Percentiles rank a stretch among this genome's conserved stretches.
Evolutionary conservation across 1,140 invertebrate genomes (phyloP).

Genomic region (Megathymus violae): DNA sequence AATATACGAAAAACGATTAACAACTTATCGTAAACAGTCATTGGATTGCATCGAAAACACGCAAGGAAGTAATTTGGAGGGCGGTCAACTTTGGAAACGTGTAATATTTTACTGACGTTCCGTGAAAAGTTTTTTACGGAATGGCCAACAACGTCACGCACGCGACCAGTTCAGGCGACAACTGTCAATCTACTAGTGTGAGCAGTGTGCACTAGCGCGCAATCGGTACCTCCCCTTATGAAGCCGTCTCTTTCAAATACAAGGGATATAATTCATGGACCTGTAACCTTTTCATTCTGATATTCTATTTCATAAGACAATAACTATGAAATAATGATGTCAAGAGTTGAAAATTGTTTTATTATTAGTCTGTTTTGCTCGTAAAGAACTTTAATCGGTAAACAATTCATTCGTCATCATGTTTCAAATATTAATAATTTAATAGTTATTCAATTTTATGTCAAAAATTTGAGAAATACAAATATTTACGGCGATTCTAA

Average conservation of each 20-base stretch:
- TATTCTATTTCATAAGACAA: constrained; percentile 12
- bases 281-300: constrained; percentile 48
- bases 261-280: constrained; percentile 48
- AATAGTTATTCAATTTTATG: no score
- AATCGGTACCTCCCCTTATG: constrained; percentile 62
- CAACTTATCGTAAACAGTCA: constrained; percentile 65
- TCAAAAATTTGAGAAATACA: no score
- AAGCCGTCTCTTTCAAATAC: constrained; percentile 59
- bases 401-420: no score
- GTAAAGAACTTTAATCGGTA: no score
- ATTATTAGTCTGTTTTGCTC: no score
- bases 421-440: no score
- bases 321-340: constrained; percentile 7
- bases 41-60: constrained; percentile 69
- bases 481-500: no score
- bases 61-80: constrained; percentile 73
- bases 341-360: no score
- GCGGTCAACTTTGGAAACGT: constrained; percentile 53
- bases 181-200: constrained; percentile 65
- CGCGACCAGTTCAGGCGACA: constrained; percentile 49
- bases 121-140: constrained; percentile 72
- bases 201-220: constrained; percentile 49
- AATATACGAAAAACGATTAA: constrained; percentile 25
- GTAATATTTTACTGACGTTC: constrained; percentile 62
- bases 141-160: constrained; percentile 30